These are phyloP conservation scores for Bursaphelenchus okinawaensis DNA, from an alignment of 2,888 invertebrate species.

Conservation along the genomic window DNA sequence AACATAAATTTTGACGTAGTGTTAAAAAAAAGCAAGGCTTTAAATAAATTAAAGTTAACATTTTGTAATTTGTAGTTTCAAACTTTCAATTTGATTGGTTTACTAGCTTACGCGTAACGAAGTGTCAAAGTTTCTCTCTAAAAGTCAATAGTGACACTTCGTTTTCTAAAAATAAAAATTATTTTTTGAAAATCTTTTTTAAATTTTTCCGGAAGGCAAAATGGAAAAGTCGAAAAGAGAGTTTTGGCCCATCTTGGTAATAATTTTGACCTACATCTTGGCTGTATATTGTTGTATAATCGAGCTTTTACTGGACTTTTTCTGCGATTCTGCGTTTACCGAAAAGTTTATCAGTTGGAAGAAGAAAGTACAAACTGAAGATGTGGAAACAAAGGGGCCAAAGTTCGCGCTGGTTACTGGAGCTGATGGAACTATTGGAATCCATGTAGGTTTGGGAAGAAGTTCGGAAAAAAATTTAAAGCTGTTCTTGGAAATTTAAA, in stretches of 20 bases:
- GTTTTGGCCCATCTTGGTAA: neutral
- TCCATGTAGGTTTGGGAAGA: slow-evolving; percentile 21
- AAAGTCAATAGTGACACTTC: neutral
- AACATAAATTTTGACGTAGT: no score
- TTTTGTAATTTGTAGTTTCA: no score
- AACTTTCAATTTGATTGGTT: no score
- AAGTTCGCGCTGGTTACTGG: slow-evolving; percentile 27
- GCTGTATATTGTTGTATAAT: slow-evolving; percentile 5
- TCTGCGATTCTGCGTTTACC: neutral
- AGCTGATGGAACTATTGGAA: slow-evolving; percentile 31
- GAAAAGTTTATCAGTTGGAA: neutral
- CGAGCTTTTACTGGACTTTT: slow-evolving; percentile 2
- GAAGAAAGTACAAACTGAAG: neutral
- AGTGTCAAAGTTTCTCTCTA: no score
- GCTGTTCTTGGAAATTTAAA: neutral
- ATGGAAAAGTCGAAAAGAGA: neutral
- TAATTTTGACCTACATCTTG: neutral
- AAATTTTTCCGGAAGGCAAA: neutral
- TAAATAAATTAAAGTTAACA: no score
- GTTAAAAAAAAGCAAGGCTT: no score
- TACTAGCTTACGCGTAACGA: no score
- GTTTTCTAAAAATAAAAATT: neutral
- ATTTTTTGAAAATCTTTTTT: no score
- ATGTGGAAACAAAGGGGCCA: neutral
- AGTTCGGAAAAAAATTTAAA: no score